Conservation (phyloP, 2,113 vertebrate genomes). For the Nymphicus hollandicus region DNA sequence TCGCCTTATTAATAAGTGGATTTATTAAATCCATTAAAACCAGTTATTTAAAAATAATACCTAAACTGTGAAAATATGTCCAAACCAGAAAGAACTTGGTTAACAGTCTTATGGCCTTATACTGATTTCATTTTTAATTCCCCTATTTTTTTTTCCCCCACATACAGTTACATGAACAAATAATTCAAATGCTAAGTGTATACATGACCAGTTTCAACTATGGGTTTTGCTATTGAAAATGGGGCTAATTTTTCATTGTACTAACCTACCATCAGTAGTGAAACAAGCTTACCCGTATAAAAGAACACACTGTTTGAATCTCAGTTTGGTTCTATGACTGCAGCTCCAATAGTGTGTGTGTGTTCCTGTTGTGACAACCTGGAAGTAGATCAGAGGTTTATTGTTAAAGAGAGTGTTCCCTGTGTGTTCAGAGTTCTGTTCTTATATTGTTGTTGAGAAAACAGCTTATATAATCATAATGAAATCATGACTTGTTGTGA, state of each 20-base stretch:
- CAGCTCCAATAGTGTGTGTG: background rate
- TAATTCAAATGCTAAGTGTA: background rate
- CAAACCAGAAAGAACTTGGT: background rate
- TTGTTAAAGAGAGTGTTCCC: conserved; percentile 37
- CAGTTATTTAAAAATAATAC: background rate
- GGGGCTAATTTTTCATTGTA: background rate
- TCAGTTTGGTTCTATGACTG: background rate
- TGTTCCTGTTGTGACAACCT: background rate
- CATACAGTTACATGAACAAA: background rate
- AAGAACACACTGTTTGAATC: background rate
- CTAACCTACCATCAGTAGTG: background rate
- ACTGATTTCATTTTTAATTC: background rate
- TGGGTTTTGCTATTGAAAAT: background rate
- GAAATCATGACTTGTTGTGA: conserved; percentile 12
- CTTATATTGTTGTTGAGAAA: background rate
- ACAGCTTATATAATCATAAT: conserved; percentile 5
- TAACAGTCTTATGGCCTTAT: background rate
- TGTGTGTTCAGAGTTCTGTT: background rate
- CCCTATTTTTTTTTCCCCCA: background rate
- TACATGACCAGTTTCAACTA: background rate
- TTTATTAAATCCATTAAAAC: background rate
- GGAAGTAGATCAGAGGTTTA: background rate
- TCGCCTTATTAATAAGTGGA: background rate
- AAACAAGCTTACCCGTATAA: background rate
- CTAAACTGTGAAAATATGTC: background rate